Conservation (phyloP, 2,113 vertebrate genomes). For the Nesoenas mayeri region DNA sequence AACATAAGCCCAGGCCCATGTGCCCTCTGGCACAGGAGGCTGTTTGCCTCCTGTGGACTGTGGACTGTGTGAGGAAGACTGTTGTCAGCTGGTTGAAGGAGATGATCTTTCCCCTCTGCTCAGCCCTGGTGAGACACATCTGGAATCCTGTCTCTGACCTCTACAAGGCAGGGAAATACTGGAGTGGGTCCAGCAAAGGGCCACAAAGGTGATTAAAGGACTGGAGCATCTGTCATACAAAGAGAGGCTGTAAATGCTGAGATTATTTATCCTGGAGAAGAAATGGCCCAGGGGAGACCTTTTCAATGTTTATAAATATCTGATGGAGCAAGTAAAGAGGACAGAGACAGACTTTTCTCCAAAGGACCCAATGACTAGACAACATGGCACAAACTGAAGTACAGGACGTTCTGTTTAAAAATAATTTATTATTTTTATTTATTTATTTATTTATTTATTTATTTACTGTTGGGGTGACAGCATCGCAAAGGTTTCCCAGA, state of each 20-base stretch:
- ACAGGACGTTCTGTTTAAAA: too few species aligned
- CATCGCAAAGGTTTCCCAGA: neutral
- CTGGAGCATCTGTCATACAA: neutral
- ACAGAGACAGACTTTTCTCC: neutral
- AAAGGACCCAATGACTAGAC: too few species aligned
- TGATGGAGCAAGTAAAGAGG: neutral
- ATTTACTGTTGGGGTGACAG: neutral
- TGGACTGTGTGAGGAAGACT: neutral
- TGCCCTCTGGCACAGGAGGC: neutral
- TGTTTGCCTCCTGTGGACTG: too few species aligned
- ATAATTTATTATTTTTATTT: too few species aligned
- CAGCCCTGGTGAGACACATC: neutral
- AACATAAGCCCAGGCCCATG: neutral
- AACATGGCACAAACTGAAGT: too few species aligned
- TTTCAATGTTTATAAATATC: neutral
- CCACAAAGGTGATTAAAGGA: neutral
- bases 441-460: too few species aligned
- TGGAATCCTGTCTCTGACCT: neutral
- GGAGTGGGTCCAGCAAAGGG: neutral
- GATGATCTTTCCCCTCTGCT: neutral
- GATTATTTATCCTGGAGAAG: neutral
- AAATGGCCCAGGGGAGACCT: neutral
- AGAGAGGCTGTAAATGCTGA: neutral
- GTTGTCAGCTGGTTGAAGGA: neutral
- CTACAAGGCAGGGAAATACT: neutral